These are phyloP conservation scores for Zelostemma sp. DNA, from an alignment of 1,140 invertebrate genomes.

Conservation along the genomic window DNA sequence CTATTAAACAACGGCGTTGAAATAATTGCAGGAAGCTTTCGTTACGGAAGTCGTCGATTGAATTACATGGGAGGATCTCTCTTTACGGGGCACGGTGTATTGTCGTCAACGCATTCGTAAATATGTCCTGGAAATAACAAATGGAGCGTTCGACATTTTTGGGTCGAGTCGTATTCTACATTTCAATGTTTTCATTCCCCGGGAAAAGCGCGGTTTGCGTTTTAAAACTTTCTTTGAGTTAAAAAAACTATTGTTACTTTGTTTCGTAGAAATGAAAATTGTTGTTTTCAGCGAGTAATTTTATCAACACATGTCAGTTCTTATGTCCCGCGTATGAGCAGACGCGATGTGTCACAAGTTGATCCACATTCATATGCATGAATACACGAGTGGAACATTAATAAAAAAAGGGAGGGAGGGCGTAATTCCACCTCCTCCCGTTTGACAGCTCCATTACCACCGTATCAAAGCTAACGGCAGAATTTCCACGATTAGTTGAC, in stretches of 20 bases:
- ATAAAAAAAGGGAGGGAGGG: constrained; percentile 25
- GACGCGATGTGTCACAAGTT: neutral
- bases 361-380: neutral
- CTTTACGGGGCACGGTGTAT: constrained; percentile 21
- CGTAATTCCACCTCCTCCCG: constrained; percentile 43
- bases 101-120: constrained; percentile 28
- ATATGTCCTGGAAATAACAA: constrained; percentile 18
- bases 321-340: neutral
- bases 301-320: too few species aligned
- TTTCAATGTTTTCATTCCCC: constrained; percentile 3
- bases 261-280: neutral
- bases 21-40: constrained; percentile 41
- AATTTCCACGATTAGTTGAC: constrained; percentile 47
- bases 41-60: constrained; percentile 44
- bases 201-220: neutral
- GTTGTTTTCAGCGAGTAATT: neutral
- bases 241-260: too few species aligned
- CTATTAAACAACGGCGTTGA: constrained; percentile 29
- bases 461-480: constrained; percentile 56
- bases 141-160: constrained; percentile 22
- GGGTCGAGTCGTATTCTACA: constrained; percentile 17
- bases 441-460: constrained; percentile 69
- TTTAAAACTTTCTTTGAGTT: neutral
- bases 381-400: constrained; percentile 7
- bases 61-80: constrained; percentile 37